Base-by-base conservation (phyloP, 2,797 vertebrate species). In the Fistularia tabacaria region DNA sequence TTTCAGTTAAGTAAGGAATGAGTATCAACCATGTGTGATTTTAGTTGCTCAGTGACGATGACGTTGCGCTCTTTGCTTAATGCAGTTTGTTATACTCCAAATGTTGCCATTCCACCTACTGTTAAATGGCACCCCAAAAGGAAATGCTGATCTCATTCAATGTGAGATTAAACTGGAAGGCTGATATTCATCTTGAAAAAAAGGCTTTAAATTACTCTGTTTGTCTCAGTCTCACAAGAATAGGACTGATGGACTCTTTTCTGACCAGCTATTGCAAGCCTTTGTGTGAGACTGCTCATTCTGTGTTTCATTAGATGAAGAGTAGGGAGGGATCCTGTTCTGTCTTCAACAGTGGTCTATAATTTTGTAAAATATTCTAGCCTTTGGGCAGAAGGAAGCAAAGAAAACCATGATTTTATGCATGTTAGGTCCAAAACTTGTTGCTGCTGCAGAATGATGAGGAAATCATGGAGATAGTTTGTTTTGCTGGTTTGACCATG, bases 171-270 rank as follows among this genome's bases (percentile, higher is more conserved):
- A 53, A 72, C 66, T 8, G 41, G 62, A 65, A 68, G 58, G 50
- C 59, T 51, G 66, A 47, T 71, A 76, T 74, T 77, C 69, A 83
- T 81, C 71, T 69, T 74, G 66, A 84, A 74, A 73, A 78, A 57
- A 68, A 67, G 71, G 71, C 72, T 80, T 82, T 82, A 74, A 79
- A 82, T 71, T 56, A 75, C 71, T 10, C 41, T 4, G 48, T 44
- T n/a, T n/a, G 25, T 59, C 10, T 72, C 13, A 43, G 36, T 54
- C 57, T 73, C 66, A 65, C 38, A 3, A 66, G 62, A 69, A 61
- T 58, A 55, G 7, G 67, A 74, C 62, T 45, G 65, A 75, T 38
- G 68, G 54, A 67, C 58, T 69, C 61, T 50, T 75, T 60, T 61
- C 51, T 70, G 60, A 51, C 64, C 78, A 69, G 51, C 58, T 64